Conservation (phyloP, 1,140 invertebrate species). For the Drosophila trapezifrons region DNA sequence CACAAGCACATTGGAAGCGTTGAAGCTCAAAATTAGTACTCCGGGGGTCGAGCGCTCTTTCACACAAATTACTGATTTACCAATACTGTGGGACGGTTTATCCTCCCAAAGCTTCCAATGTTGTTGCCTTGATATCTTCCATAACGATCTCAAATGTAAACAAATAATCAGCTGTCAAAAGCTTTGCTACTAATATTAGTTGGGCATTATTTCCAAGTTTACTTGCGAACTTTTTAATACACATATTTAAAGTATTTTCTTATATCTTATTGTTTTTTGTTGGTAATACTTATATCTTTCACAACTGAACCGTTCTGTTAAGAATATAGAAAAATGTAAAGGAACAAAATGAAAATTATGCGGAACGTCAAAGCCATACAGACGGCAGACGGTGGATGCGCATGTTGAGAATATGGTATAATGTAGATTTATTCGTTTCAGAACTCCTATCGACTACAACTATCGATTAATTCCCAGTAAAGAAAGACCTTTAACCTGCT, state of each 20-base stretch:
- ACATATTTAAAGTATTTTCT: background rate
- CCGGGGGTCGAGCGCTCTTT: too few relatives aligned
- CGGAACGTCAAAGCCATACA: background rate
- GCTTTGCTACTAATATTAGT: too few relatives aligned
- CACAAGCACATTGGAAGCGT: too few relatives aligned
- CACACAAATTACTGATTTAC: too few relatives aligned
- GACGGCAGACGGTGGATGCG: background rate
- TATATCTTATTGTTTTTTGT: background rate
- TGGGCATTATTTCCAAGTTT: background rate
- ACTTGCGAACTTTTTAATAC: background rate
- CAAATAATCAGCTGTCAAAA: background rate
- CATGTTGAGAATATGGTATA: background rate
- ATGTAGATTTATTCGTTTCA: background rate
- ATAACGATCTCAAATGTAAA: background rate
- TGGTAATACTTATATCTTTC: background rate
- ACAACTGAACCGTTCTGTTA: too few relatives aligned
- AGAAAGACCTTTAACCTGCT: conserved; percentile 40
- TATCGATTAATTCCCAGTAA: conserved; percentile 17
- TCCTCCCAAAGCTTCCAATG: too few relatives aligned
- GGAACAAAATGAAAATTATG: background rate
- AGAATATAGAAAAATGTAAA: too few relatives aligned
- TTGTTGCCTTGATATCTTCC: too few relatives aligned
- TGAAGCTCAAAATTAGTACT: too few relatives aligned
- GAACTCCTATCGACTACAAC: background rate
- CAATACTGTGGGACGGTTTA: too few relatives aligned